Evolutionary conservation across 53 echinoderm and acorn worm genomes (phyloP).

Genomic region (Paracentrotus lividus): DNA sequence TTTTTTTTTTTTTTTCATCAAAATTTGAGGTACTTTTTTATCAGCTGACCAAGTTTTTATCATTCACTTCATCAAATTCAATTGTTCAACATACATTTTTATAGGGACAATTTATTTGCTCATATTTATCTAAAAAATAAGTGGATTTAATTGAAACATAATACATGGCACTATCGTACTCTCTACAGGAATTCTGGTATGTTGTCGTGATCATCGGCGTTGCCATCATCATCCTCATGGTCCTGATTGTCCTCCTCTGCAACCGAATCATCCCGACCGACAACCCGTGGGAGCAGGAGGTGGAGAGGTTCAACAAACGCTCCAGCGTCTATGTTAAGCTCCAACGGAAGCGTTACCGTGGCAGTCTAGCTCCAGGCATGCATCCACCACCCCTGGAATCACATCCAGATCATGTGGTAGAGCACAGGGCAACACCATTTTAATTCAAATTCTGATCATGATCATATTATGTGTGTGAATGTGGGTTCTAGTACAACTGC

Average conservation of each 20-base stretch:
- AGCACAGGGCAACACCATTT: constrained; percentile 77
- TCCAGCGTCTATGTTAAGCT: constrained; percentile 80
- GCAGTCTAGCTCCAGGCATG: constrained; percentile 74
- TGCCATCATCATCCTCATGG: constrained; percentile 81
- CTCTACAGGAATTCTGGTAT: constrained; percentile 87
- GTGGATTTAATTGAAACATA: too few species aligned
- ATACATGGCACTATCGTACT: background rate
- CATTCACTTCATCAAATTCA: too few species aligned
- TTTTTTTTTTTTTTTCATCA: too few species aligned
- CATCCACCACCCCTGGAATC: constrained; percentile 71
- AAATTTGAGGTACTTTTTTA: too few species aligned
- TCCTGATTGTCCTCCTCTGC: constrained; percentile 83
- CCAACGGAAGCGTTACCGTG: constrained; percentile 81
- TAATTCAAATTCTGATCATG: background rate
- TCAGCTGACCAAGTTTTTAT: too few species aligned
- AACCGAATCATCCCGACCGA: constrained; percentile 84
- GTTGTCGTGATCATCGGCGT: constrained; percentile 74
- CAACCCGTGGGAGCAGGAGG: constrained; percentile 90
- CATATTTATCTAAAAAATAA: too few species aligned
- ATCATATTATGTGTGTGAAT: constrained; percentile 20
- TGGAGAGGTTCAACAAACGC: constrained; percentile 57
- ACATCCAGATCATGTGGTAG: constrained; percentile 80
- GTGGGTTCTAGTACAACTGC: background rate
- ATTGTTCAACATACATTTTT: too few species aligned
- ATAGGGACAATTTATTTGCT: too few species aligned